Evolutionary conservation across 2,797 vertebrate species (phyloP).

Genomic region (Manis javanica): DNA sequence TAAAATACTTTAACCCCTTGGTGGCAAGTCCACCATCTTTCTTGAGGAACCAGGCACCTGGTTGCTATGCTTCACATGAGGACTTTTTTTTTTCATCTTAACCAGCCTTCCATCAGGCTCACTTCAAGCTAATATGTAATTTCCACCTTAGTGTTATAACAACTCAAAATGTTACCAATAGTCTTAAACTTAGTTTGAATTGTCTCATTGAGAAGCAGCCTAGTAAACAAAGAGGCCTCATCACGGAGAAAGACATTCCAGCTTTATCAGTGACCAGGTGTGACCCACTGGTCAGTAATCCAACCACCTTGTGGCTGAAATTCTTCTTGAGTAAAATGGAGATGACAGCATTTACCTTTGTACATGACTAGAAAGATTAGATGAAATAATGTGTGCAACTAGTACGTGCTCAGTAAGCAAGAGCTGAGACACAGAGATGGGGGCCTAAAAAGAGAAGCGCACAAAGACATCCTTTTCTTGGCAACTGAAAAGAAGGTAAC

Average conservation of each 20-base stretch:
- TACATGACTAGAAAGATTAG: not conserved
- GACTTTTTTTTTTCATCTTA: not conserved
- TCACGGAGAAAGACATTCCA: not conserved
- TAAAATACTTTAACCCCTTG: not conserved
- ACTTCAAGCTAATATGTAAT: not conserved
- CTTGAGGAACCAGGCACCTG: not conserved
- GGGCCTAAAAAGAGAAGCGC: not conserved
- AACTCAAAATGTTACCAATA: not conserved
- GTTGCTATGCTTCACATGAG: not conserved
- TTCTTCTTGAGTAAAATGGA: not conserved
- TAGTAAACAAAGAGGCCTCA: not conserved
- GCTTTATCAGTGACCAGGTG: not conserved
- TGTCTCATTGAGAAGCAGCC: not conserved
- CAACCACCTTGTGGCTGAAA: not conserved
- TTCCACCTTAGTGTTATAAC: not conserved
- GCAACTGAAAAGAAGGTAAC: not conserved
- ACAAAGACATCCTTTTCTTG: not conserved
- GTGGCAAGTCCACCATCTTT: not conserved
- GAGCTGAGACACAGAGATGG: not conserved
- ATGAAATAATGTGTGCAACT: not conserved
- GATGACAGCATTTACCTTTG: not conserved
- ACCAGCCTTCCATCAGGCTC: not conserved
- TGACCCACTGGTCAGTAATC: not conserved
- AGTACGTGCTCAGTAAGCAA: not conserved
- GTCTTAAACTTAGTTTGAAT: slow-evolving; percentile 12